phyloP scores from a whole-genome alignment of 2,888 invertebrate species.

The Caenorhabditis sp. region DNA sequence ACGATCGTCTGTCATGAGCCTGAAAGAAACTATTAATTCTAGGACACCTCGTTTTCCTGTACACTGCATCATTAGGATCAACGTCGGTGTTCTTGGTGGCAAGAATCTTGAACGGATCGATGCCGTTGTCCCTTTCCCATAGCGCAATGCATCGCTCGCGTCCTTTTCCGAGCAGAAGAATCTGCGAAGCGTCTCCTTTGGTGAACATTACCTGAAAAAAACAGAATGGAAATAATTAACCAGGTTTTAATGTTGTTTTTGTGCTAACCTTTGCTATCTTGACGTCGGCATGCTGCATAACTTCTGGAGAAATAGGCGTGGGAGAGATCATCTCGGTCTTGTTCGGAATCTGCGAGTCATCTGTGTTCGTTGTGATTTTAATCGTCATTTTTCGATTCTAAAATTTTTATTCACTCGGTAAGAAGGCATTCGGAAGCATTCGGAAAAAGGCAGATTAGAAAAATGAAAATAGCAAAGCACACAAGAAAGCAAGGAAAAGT shows the following conservation, averaged over 20 bases:
- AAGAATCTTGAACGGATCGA: constrained; percentile 46
- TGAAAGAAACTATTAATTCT: no score
- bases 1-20: constrained; percentile 22
- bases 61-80: constrained; percentile 49
- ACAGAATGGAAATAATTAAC: background rate
- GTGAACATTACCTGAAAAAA: constrained; percentile 33
- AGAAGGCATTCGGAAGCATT: background rate
- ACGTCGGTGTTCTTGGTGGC: constrained; percentile 30
- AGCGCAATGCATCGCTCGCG: constrained; percentile 39
- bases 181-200: constrained; percentile 13
- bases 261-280: constrained; percentile 37
- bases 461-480: no score
- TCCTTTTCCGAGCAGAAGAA: constrained; percentile 43
- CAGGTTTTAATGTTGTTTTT: no score
- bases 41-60: no score
- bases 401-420: no score
- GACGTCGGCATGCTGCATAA: constrained; percentile 53
- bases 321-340: background rate
- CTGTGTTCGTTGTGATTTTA: constrained; percentile 22
- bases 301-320: constrained; percentile 12
- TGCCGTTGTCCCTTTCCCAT: constrained; percentile 35
- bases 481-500: no score
- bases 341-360: background rate
- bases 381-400: constrained; percentile 16
- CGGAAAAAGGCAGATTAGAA: background rate